phyloP scores from a whole-genome alignment of 64 coral and sea anemone genomes.

The Astreopora myriophthalma region DNA sequence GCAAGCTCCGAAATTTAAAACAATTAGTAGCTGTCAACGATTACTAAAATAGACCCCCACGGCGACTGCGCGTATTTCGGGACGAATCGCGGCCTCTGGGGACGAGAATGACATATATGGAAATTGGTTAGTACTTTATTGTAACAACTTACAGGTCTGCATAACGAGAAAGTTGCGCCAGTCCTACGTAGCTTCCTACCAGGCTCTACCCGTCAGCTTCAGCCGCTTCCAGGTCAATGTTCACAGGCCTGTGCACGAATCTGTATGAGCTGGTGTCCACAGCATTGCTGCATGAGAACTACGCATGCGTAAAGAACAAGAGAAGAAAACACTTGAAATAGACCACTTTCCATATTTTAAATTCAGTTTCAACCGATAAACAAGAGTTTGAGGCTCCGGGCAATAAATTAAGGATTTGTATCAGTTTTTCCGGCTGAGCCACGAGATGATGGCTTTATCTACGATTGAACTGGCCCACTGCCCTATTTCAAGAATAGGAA shows the following conservation, averaged over 20 bases:
- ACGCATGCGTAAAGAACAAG: neutral
- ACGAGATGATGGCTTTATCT: too few species aligned
- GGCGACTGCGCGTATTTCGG: too few species aligned
- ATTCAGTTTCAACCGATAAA: neutral
- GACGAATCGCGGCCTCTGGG: too few species aligned
- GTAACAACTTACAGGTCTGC: neutral
- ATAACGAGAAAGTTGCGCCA: neutral
- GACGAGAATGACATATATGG: too few species aligned
- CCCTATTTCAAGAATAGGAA: too few species aligned
- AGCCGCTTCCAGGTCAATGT: neutral
- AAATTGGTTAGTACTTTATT: neutral
- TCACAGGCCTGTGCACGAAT: constrained; percentile 14
- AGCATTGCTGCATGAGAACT: constrained; percentile 13
- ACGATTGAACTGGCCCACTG: too few species aligned
- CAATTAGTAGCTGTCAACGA: too few species aligned
- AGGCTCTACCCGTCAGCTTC: neutral
- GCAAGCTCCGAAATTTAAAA: too few species aligned
- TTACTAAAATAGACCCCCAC: too few species aligned
- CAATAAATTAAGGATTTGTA: too few species aligned
- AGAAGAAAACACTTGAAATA: neutral
- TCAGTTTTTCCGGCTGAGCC: too few species aligned
- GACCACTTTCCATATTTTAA: neutral
- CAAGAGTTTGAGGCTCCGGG: too few species aligned
- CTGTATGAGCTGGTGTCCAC: constrained; percentile 31
- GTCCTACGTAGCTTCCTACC: constrained; percentile 20